Evolutionary conservation across 2,888 invertebrate species (phyloP), one percentile per base, ranked within the genome.

Genomic region (Carabus problematicus): DNA sequence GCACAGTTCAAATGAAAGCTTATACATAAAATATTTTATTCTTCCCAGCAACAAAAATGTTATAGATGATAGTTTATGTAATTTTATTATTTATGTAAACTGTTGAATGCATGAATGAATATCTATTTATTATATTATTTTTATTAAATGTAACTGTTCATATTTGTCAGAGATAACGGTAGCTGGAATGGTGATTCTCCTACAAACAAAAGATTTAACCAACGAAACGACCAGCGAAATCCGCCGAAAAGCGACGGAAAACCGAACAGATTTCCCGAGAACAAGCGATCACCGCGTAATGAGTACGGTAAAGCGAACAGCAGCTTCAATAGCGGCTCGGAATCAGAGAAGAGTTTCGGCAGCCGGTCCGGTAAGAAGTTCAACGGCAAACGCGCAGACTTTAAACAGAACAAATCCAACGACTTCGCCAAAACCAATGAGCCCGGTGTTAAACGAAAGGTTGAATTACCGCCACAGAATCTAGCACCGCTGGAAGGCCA

Each of bases 111-210:
- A 45, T 45, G 43, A 59, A 59, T 42, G 43, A 12, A 1, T 40
- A 8, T 59, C 18, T 41, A 12, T 40, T 8, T 14, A 42, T 8
- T 3, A 42, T 41, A 14, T 59, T 16, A 12, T 59, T n/a, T 41
- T 41, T 12, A 42, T 42, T 59, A 16, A 58, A 12, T 29, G 41
- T 4, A 2, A 39, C 40, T 19, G 29, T 41, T 12, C 42, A 42
- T 41, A 42, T 9, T 42, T 59, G 39, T 14, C 42, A 12, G 42
- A 19, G 60, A 67, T 29, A 66, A 39, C 8, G 60, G 60, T 41
- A 60, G 12, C 14, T 67, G 67, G 67, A 67, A 67, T 29, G 67
- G 67, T 29, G 60, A 67, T 52, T 67, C 67, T 7, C 67, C 67
- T 1, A 60, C 67, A 42, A 67, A 67, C 52, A 67, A 67, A 52